Base-by-base conservation (phyloP, 2,888 invertebrate genomes). In the Amphipoea lucens region DNA sequence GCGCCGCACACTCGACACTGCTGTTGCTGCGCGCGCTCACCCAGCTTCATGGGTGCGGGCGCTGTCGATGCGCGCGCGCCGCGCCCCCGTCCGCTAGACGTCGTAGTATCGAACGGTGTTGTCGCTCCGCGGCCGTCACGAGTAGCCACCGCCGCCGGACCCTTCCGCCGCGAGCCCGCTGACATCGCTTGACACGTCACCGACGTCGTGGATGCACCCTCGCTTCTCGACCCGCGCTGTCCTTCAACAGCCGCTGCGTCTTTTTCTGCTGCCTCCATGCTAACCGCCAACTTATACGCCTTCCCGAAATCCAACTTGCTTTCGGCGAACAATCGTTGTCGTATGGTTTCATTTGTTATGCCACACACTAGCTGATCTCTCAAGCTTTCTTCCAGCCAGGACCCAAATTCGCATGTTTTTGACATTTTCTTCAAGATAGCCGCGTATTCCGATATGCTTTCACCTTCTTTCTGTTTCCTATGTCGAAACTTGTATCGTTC, bases 351-450 rank as follows among this genome's bases (percentile, higher is more conserved):
- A 42, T 66, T 66, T 40, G 12, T 42, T 66, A 23, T 66, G 23
- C 42, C 40, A 66, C 40, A 40, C 42, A 42, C 42, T 42, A 42
- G 42, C 42, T 42, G 42, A 42, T 42, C 42, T 42, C 9, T 42
- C 36, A 51, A 69, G 12, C 36, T 51, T 69, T 69, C 69, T 69
- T 51, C 69, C 29, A 69, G 69, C 11, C 36, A 51, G 20, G 51
- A 51, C 29, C 36, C 51, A 69, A 36, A 36, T 20, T 51, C 69
- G 11, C 51, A 36, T 20, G 51, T 69, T 69, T 36, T 51, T 4
- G 42, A 66, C 51, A 36, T 69, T 12, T 69, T 69, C 48, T 69
- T 69, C 48, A 51, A 69, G 29, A 68, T 48, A 48, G 68, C 48
- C 68, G 48, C 68, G 48, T 48, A 68, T 48, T 68, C 48, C 29